Base-by-base conservation (phyloP, 1,140 invertebrate species). In the Chymomyza costata region DNA sequence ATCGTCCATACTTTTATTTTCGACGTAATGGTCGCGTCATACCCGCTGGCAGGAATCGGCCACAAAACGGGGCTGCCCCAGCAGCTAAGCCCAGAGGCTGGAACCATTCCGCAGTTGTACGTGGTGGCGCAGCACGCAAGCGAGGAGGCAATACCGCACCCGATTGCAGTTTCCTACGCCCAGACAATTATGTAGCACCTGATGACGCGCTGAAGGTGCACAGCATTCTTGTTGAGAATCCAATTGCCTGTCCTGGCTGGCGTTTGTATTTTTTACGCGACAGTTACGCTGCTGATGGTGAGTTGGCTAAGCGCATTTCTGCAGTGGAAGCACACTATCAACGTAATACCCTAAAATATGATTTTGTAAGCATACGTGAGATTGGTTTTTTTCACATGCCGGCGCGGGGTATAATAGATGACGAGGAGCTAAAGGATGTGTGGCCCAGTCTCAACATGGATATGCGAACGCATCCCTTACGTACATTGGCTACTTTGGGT, bases 251-350 rank as follows among this genome's bases (percentile, higher is more conserved):
- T 65, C 82, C 87, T 41, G 90, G 90, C 19, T 92, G 91, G 91
- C 87, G 87, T 18, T 65, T 90, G 5, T 92, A 92, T 74, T 90
- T 92, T 60, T 76, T 88, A 48, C 86, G 89, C 53, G 88, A 69
- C 84, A 86, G 84, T 13, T 90, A 87, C 48, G 78, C 81, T 37
- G 74, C 74, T 21, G 56, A 57, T 25, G 86, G 83, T 21, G 59
- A 67, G 6, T 69, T 87, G 21, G 60, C 86, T 5, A 64, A 66
- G 8, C 87, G 88, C 63, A 76, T 89, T 6, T 64, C 85, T 57
- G 78, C 86, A 21, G 45, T 87, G 16, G 83, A 87, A 50, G 65
- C 60, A 3, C 67, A 84, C 31, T 87, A 56, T 59, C 67, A 60
- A 56, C 86, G 50, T 48, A 82, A 60, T 83, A 84, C 63, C 45